Evolutionary conservation across 2,888 invertebrate genomes (phyloP), one percentile per base, ranked within the genome.

Genomic region (Drosophila infuscata): DNA sequence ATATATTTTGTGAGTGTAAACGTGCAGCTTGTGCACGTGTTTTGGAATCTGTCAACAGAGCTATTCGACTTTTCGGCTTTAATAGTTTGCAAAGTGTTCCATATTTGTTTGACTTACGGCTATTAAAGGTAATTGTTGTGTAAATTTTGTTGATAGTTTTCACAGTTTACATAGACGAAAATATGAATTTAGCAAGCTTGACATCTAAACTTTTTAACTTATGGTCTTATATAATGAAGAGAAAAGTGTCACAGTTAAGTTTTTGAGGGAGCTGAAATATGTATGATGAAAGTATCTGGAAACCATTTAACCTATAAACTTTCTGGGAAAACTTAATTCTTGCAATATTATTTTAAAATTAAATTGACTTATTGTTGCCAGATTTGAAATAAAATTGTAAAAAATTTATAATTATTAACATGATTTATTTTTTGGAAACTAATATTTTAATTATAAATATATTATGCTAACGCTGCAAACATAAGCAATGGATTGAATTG

Each of bases 21-120:
- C 75, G 70, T 78, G 70, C 75, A 79, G 73, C 76, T 77, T 81
- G 75, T 59, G 74, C 86, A 88, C 82, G 87, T 87, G 87, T 87
- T 87, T 86, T 72, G 74, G 74, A 86, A 87, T 88, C 87, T 87
- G 89, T 87, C 84, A 86, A 81, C 82, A 74, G 62, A 79, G 70
- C 74, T 79, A 61, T 74, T 72, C 65, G 81, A 88, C 82, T 83
- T 81, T 86, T 81, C 71, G 86, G 83, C 82, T 85, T 85, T 85
- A 82, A 81, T 79, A 84, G 88, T 79, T 81, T 82, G 70, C 65
- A 53, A 85, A 81, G 76, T 79, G 77, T 74, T 68, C 49, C 65
- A 60, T 62, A 53, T 63, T 69, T 68, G 56, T 71, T 66, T 58
- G 65, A 56, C 71, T 75, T 65, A 35, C 66, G 36, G 36, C 33